Conservation (phyloP, 2,113 vertebrate species). For the Hylia prasina region DNA sequence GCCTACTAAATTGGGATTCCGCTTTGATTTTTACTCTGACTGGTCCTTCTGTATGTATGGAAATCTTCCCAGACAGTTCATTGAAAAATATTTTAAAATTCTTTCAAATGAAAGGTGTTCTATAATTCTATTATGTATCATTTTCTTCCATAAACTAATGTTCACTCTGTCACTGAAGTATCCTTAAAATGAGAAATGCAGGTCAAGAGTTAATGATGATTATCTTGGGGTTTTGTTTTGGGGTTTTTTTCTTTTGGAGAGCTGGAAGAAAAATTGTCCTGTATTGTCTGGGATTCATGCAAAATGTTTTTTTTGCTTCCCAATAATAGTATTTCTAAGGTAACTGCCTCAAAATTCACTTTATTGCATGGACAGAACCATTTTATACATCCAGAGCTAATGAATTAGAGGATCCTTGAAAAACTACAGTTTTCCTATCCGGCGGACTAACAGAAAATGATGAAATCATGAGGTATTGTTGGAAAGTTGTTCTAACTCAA, state of each 20-base stretch:
- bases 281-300: background rate
- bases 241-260: background rate
- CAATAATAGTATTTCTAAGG: background rate
- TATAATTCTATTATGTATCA: background rate
- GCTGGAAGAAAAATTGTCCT: background rate
- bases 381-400: background rate
- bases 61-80: background rate
- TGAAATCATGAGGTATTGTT: background rate
- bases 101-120: background rate
- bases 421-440: background rate
- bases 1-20: background rate
- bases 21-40: background rate
- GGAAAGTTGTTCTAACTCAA: conserved; percentile 59
- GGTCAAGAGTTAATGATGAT: background rate
- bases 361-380: background rate
- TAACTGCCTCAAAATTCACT: background rate
- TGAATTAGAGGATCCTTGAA: background rate
- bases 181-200: background rate
- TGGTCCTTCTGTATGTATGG: background rate
- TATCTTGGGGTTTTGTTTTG: background rate
- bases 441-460: background rate
- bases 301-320: background rate
- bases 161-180: background rate
- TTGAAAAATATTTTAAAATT: background rate
- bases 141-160: background rate